These are phyloP conservation scores for Neosalanx taihuensis DNA, from an alignment of 2,797 vertebrate genomes.

Conservation along the genomic window DNA sequence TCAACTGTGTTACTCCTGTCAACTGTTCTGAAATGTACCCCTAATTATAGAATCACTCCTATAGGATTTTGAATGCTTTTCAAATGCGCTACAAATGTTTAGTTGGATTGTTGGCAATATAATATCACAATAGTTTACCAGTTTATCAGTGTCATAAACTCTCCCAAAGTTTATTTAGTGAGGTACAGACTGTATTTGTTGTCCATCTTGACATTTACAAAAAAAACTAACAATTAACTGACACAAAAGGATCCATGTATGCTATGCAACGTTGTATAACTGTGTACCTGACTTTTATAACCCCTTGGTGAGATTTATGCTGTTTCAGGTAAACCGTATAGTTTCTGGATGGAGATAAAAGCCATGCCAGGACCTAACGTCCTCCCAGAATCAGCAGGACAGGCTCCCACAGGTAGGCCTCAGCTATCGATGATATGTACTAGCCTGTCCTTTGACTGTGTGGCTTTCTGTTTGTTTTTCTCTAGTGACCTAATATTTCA, in stretches of 20 bases:
- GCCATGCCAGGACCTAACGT: slow-evolving; percentile 10
- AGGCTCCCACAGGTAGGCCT: slow-evolving; percentile 50
- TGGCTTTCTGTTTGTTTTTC: background rate
- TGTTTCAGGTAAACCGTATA: slow-evolving; percentile 38
- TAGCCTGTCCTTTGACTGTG: background rate
- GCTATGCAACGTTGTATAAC: slow-evolving; percentile 16
- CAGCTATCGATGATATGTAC: slow-evolving; percentile 17
- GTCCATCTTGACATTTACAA: no score
- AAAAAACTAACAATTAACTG: background rate
- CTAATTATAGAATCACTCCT: no score
- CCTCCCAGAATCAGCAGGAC: slow-evolving; percentile 35
- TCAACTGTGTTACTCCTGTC: no score
- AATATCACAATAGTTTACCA: no score
- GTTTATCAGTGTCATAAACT: no score
- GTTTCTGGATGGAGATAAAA: slow-evolving; percentile 62
- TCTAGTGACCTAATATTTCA: background rate
- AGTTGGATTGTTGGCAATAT: no score
- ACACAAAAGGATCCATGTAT: background rate
- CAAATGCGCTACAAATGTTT: no score
- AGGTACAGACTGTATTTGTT: no score
- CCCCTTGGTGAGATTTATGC: slow-evolving; percentile 1
- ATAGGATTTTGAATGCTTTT: no score
- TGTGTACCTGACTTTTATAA: slow-evolving; percentile 36
- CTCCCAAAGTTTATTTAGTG: no score
- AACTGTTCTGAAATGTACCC: no score